phyloP scores from a whole-genome alignment of 2,888 invertebrate species.

The Drosophila parthenogenetica region DNA sequence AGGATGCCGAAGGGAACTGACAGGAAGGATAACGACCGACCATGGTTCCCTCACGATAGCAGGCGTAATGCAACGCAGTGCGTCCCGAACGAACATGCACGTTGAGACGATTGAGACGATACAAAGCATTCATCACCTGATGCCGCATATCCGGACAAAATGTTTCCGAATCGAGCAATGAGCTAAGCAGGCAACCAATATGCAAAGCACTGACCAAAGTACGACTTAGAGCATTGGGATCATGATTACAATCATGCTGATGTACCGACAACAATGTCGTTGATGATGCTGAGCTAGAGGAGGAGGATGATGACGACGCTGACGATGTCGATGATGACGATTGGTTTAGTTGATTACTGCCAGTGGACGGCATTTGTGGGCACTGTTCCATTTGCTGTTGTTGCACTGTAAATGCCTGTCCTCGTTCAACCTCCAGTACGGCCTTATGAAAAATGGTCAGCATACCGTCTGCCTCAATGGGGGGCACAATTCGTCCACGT shows the following conservation, averaged over 20 bases:
- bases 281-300: slow-evolving; percentile 44
- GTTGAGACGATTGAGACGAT: slow-evolving; percentile 91
- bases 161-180: slow-evolving; percentile 87
- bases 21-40: slow-evolving; percentile 89
- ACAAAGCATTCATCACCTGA: slow-evolving; percentile 90
- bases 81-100: slow-evolving; percentile 88
- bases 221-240: slow-evolving; percentile 91
- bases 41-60: slow-evolving; percentile 91
- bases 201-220: slow-evolving; percentile 95
- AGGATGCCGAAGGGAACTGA: slow-evolving; percentile 89
- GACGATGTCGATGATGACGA: slow-evolving; percentile 61
- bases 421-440: slow-evolving; percentile 89
- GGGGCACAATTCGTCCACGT: slow-evolving; percentile 90
- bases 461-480: slow-evolving; percentile 93
- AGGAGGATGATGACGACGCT: slow-evolving; percentile 39
- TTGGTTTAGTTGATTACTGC: slow-evolving; percentile 44
- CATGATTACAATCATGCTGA: slow-evolving; percentile 88
- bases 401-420: slow-evolving; percentile 75
- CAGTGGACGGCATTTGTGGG: slow-evolving; percentile 42
- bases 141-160: slow-evolving; percentile 86
- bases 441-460: slow-evolving; percentile 93
- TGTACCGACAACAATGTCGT: slow-evolving; percentile 65
- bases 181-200: slow-evolving; percentile 91
- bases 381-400: slow-evolving; percentile 66
- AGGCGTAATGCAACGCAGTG: slow-evolving; percentile 92